Base-by-base conservation (phyloP, 2,888 invertebrate genomes). In the Bombylius discolor region DNA sequence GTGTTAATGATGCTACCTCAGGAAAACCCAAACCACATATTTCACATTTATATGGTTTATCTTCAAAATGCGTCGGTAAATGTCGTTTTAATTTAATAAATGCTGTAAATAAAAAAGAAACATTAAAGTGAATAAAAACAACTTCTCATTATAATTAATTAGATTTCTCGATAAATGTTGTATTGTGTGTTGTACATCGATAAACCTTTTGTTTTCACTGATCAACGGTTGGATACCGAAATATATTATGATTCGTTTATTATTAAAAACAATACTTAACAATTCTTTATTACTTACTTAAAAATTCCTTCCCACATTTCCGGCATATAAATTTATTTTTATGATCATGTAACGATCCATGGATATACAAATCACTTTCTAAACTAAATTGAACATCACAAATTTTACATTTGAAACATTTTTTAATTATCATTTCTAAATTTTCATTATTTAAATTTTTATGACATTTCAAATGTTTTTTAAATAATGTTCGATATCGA, bases 21-120 rank as follows among this genome's bases (percentile, higher is more conserved):
- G 76, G 70, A 68, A 79, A 81, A 48, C 74, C 67, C 63, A 79
- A 78, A 51, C 69, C 71, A 66, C 81, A 81, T 44, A 64, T 60
- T 39, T 68, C 72, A 63, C 81, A 81, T 55, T 74, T 60, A 65
- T 76, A 76, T 12, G 77, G 77, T 67, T 78, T 79, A 49, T 70
- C 66, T 51, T 73, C 63, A 76, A 79, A 77, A 67, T 81, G 80
- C 0, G 76, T 76, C 51, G 74, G 72, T 8, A 80, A 68, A 67
- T 81, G 81, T 0, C 81, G 74, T 5, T 76, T 75, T 53, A 80
- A 67, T 56, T 69, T 64, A 4, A 68, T 51, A 33, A 64, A 67
- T 4, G 66, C 76, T 76, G 58, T 3, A 56, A 49, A 46, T 1
- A 3, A 47, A 44, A 50, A 52, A 33, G 31, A 51, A n/a, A 13